phyloP scores from a whole-genome alignment of 1,140 invertebrate genomes.

The Aphaenogaster ashmeadi region DNA sequence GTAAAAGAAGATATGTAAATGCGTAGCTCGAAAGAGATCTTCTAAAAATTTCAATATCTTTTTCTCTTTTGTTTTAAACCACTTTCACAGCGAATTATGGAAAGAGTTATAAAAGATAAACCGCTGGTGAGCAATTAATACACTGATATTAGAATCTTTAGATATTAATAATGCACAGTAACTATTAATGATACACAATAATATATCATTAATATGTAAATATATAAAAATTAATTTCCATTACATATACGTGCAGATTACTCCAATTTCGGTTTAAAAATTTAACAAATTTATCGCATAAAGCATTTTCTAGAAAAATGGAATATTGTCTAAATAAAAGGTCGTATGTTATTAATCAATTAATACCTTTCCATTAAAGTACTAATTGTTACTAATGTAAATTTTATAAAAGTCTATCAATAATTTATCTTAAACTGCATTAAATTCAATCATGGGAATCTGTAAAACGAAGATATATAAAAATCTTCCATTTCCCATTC shows the following conservation, averaged over 20 bases:
- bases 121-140: not conserved
- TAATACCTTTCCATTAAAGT: not conserved
- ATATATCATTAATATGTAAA: not conserved
- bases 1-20: slow-evolving; percentile 8
- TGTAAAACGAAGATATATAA: not conserved
- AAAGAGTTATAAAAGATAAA: not conserved
- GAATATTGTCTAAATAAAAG: not conserved
- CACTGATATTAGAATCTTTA: not conserved
- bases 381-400: slow-evolving; percentile 5
- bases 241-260: not conserved
- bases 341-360: not conserved
- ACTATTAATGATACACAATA: not conserved
- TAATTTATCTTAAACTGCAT: not conserved
- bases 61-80: not conserved
- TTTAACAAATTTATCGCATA: not conserved
- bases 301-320: not conserved
- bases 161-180: not conserved
- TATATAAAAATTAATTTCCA: slow-evolving; percentile 3
- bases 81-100: not conserved
- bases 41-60: slow-evolving; percentile 8
- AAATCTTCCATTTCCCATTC: not conserved
- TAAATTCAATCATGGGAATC: slow-evolving; percentile 5
- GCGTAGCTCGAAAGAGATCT: not conserved
- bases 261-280: not conserved
- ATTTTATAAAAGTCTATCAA: not conserved